These are phyloP conservation scores for Candoia aspera DNA, from an alignment of 2,113 vertebrate genomes.

Conservation along the genomic window DNA sequence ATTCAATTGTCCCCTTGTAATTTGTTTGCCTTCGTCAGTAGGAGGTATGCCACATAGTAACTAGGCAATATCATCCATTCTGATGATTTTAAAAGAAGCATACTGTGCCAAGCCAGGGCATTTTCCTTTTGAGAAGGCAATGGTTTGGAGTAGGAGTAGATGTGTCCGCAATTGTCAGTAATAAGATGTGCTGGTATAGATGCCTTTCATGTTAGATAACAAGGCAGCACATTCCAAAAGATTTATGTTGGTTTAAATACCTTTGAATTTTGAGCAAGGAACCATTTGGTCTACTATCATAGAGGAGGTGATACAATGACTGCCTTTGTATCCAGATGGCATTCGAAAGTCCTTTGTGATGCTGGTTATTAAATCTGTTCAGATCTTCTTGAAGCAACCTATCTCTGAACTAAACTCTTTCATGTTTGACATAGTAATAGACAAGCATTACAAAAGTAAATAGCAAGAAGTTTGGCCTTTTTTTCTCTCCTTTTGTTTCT, in stretches of 20 bases:
- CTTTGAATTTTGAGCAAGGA: constrained; percentile 30
- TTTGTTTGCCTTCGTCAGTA: constrained; percentile 20
- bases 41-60: constrained; percentile 15
- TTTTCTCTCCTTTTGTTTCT: constrained; percentile 4
- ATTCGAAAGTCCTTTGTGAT: constrained; percentile 35
- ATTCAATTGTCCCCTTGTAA: constrained; percentile 24
- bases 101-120: not conserved
- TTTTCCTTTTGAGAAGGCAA: not conserved
- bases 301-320: constrained; percentile 25
- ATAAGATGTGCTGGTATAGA: constrained; percentile 7
- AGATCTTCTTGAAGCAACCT: constrained; percentile 46
- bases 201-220: constrained; percentile 15
- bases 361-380: constrained; percentile 52
- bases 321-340: constrained; percentile 54
- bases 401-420: constrained; percentile 44
- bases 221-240: constrained; percentile 24
- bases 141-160: not conserved
- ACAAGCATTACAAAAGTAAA: constrained; percentile 49
- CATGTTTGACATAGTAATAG: constrained; percentile 46
- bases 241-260: constrained; percentile 38
- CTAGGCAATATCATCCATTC: constrained; percentile 8
- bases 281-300: constrained; percentile 14
- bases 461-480: constrained; percentile 36
- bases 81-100: not conserved
- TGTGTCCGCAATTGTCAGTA: not conserved